A percentile compares a stretch with the other conserved stretches of the same genome.
Conservation (phyloP, 2,888 invertebrate genomes). For the Pteria penguin region DNA sequence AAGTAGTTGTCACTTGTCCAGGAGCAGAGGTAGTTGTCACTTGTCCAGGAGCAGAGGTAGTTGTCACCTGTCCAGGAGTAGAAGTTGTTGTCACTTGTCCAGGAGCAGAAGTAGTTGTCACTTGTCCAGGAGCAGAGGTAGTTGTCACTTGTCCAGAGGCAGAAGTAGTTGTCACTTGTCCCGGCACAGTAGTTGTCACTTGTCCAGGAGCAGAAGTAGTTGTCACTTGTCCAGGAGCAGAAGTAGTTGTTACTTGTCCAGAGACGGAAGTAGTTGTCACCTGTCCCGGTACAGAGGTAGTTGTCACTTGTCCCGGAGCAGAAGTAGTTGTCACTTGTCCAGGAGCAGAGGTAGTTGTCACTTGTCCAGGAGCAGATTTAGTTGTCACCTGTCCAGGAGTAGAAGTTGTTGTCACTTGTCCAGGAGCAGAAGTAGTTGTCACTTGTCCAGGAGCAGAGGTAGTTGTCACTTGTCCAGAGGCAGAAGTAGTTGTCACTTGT, state of each 20-base stretch:
- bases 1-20: background rate
- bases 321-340: background rate
- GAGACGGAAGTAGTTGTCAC: background rate
- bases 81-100: no score
- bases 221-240: background rate
- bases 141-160: no score
- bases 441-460: no score
- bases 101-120: background rate
- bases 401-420: background rate
- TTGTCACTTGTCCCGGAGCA: no score
- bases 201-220: background rate
- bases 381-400: conserved; percentile 3
- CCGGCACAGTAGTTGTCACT: background rate
- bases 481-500: no score
- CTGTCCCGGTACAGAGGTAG: no score
- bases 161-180: background rate
- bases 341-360: conserved; percentile 2
- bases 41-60: background rate
- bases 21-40: background rate
- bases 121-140: background rate
- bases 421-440: background rate
- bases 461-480: no score
- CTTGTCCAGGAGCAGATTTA: background rate
- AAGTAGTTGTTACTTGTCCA: background rate
- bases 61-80: background rate